Conservation (phyloP, 2,888 invertebrate species). For the Liposcelis brunnea region DNA sequence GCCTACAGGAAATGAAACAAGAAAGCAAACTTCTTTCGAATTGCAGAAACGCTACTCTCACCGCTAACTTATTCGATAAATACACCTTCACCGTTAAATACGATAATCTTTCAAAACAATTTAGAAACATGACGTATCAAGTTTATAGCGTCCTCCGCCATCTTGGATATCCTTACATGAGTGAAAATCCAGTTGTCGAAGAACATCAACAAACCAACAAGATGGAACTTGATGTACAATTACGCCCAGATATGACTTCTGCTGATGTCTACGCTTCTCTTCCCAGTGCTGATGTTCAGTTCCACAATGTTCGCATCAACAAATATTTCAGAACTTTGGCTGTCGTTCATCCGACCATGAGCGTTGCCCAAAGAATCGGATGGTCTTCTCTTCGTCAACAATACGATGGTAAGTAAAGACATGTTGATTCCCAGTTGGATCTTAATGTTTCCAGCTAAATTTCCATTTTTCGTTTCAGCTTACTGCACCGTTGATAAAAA, state of each 20-base stretch:
- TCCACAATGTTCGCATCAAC: slow-evolving; percentile 30
- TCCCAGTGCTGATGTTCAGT: slow-evolving; percentile 24
- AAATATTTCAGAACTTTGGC: slow-evolving; percentile 26
- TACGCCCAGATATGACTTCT: slow-evolving; percentile 29
- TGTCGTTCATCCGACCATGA: slow-evolving; percentile 29
- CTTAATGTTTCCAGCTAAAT: no score
- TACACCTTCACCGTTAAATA: slow-evolving; percentile 31
- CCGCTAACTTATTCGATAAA: slow-evolving; percentile 36
- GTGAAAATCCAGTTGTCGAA: slow-evolving; percentile 29
- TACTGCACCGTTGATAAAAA: slow-evolving; percentile 42
- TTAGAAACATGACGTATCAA: slow-evolving; percentile 30
- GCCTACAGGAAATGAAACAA: slow-evolving; percentile 32
- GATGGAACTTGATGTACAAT: slow-evolving; percentile 30
- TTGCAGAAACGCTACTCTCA: slow-evolving; percentile 37
- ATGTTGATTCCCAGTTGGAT: no score
- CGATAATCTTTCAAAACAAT: slow-evolving; percentile 30
- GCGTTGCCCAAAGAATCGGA: neutral
- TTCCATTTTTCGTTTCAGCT: slow-evolving; percentile 28
- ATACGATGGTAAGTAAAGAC: neutral
- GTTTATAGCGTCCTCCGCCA: slow-evolving; percentile 29
- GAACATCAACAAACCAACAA: slow-evolving; percentile 20
- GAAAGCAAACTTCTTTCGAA: slow-evolving; percentile 37
- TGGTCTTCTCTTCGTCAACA: neutral
- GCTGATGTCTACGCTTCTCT: slow-evolving; percentile 32
- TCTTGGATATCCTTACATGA: slow-evolving; percentile 31